Conservation (phyloP, 2,113 vertebrate genomes). For the Tachysurus vachellii region DNA sequence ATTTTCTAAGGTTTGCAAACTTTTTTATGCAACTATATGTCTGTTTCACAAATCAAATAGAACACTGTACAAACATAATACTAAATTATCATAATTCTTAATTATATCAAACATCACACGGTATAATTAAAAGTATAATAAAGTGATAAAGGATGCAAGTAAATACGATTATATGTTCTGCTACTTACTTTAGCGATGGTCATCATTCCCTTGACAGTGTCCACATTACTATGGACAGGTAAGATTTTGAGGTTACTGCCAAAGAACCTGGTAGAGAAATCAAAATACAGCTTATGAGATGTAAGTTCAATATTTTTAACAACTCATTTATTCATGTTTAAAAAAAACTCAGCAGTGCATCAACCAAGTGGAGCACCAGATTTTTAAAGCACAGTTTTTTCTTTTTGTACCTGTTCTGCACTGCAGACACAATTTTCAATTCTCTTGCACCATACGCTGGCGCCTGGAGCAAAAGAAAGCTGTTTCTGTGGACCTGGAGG, state of each 20-base stretch:
- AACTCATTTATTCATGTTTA: neutral
- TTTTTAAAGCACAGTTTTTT: neutral
- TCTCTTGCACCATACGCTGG: constrained; percentile 79
- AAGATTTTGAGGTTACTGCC: constrained; percentile 83
- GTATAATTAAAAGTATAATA: neutral
- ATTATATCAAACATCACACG: neutral
- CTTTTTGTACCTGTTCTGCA: constrained; percentile 83
- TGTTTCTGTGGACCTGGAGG: constrained; percentile 83
- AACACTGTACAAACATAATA: neutral
- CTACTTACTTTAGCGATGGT: constrained; percentile 87
- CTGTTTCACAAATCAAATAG: neutral
- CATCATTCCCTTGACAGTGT: constrained; percentile 83
- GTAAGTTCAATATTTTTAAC: neutral
- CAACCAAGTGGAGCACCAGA: no score
- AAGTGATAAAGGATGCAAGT: neutral
- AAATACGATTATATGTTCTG: neutral
- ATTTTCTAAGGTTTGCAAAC: neutral
- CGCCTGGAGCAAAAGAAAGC: constrained; percentile 83
- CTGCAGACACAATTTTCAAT: constrained; percentile 74
- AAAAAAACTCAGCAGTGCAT: neutral
- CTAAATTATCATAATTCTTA: neutral
- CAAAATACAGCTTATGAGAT: constrained; percentile 16
- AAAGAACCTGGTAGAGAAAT: constrained; percentile 78
- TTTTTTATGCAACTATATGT: neutral
- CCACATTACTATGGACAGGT: constrained; percentile 79